These are phyloP conservation scores for Lonchura striata DNA, from an alignment of 2,113 vertebrate species.

Conservation along the genomic window DNA sequence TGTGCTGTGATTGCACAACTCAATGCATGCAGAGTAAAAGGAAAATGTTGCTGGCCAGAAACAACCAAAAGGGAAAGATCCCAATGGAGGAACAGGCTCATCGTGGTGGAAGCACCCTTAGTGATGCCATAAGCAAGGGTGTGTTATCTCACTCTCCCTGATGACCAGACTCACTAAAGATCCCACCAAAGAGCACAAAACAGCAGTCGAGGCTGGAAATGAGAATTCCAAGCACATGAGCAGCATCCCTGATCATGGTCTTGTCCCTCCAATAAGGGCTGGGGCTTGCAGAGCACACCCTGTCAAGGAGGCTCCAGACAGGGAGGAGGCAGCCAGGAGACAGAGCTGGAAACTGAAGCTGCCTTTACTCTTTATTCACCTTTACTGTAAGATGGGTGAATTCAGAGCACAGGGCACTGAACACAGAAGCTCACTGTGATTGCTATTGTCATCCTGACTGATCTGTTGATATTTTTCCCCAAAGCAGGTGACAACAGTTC, in stretches of 20 bases:
- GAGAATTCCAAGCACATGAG: constrained; percentile 31
- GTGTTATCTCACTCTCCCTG: neutral
- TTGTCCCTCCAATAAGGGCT: neutral
- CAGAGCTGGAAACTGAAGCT: neutral
- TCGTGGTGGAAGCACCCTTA: neutral
- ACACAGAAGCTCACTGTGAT: neutral
- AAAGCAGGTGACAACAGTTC: neutral
- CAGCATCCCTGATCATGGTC: neutral
- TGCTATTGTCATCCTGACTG: neutral
- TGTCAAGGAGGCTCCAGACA: neutral
- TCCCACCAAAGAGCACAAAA: neutral
- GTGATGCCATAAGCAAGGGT: neutral
- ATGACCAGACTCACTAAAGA: neutral
- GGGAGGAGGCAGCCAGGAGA: neutral
- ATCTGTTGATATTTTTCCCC: neutral
- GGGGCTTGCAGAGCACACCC: neutral
- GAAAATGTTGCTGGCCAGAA: neutral
- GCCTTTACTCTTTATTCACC: neutral
- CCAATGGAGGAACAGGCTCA: neutral
- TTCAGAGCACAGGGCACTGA: neutral
- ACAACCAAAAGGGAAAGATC: neutral
- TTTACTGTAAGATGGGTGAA: neutral
- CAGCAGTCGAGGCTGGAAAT: neutral
- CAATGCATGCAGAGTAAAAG: neutral
- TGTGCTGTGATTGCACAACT: neutral